Evolutionary conservation across 2,113 vertebrate species (phyloP).

Genomic region (Sander vitreus): DNA sequence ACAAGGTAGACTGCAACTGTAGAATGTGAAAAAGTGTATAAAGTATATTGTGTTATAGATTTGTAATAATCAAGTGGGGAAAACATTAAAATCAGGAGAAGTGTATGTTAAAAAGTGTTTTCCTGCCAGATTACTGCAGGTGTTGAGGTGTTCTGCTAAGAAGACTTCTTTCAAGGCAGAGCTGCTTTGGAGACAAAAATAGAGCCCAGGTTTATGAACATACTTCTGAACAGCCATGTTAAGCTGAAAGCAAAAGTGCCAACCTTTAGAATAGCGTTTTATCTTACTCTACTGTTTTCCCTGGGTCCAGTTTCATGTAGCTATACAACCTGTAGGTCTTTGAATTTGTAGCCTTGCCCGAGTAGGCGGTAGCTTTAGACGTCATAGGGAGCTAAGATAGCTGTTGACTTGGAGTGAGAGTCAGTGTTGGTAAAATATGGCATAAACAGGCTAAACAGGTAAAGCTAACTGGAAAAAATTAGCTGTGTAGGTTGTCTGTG

Average conservation of each 20-base stretch:
- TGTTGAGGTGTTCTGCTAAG: neutral
- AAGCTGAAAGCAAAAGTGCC: neutral
- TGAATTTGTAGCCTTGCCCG: neutral
- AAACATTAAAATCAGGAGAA: neutral
- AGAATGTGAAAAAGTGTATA: neutral
- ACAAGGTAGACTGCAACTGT: too few species aligned
- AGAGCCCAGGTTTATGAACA: neutral
- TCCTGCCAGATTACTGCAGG: neutral
- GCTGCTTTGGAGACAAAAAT: neutral
- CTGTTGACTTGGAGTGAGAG: neutral
- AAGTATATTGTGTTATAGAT: neutral
- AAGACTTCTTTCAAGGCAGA: neutral
- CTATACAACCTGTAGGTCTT: neutral
- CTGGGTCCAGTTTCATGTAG: neutral
- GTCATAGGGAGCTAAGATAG: slow-evolving; percentile 9
- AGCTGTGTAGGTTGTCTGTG: too few species aligned
- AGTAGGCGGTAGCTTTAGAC: slow-evolving; percentile 8
- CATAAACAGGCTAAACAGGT: neutral
- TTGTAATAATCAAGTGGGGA: neutral
- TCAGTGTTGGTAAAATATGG: neutral
- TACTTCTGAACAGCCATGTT: neutral
- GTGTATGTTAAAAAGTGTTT: neutral
- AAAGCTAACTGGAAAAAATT: too few species aligned
- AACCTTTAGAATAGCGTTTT: neutral
- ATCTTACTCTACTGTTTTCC: neutral